Base-by-base conservation (phyloP, 2,113 vertebrate genomes). In the Conger conger region DNA sequence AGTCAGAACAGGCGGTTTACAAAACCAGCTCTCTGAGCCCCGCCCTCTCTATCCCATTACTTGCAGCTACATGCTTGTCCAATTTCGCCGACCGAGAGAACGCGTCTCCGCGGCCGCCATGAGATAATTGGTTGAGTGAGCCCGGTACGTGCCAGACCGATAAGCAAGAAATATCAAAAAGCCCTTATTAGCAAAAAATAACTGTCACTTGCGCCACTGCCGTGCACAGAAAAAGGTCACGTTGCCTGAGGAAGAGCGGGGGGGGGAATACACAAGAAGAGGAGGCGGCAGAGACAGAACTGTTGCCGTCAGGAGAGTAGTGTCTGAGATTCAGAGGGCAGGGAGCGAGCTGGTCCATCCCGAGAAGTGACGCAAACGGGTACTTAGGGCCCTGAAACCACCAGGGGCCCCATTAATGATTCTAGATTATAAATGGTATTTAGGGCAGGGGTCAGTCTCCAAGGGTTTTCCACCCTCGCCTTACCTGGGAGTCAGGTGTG, bases 91-190 rank as follows among this genome's bases (percentile, higher is more conserved):
- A 1, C 57, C 8, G 57, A 63, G 57, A 63, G 57, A 27, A 63
- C 23, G 57, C 57, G 4, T 79, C 80, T 50, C 85, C 50, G 79
- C 83, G 83, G 79, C 77, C 82, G 83, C 85, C 81, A 68, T 54
- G 81, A 77, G 88, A 84, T 89, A 88, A 89, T 87, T 88, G 86
- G 84, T 33, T 16, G 33, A 76, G 50, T 79, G 45, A 54, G 76
- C 57, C 76, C 68, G 87, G 86, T 80, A 86, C 76, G 84, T 73
- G 86, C 13, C 80, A 85, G 57, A 60, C 63, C 23, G 76, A 40
- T 79, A 38, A 79, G 23, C 36, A 37, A 79, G 78, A 79, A 40
- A 23, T 40, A 79, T 33, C 27, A 53, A 54, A 81, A 54, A 53
- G 9, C 7, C 53, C 33, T n/a, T 54, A 53, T 81, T 53, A n/a